A percentile compares a stretch with the other conserved stretches of the same genome.
Conservation (phyloP, 2,888 invertebrate genomes). For the Leucoma salicis region DNA sequence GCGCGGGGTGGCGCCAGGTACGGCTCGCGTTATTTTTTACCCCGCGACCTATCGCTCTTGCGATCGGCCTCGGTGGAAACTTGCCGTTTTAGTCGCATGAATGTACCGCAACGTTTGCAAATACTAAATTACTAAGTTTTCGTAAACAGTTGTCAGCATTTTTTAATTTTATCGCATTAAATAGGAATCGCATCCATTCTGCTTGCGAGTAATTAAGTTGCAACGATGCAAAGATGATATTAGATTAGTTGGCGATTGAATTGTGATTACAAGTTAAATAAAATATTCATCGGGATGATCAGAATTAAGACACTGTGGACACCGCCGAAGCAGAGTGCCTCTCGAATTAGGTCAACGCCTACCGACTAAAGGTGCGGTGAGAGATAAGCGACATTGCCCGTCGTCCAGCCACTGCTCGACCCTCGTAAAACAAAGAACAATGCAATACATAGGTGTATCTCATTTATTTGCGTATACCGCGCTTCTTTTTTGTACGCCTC, state of each 20-base stretch:
- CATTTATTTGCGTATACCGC: constrained; percentile 65
- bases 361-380: constrained; percentile 77
- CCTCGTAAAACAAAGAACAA: constrained; percentile 73
- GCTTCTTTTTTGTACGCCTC: constrained; percentile 49
- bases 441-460: constrained; percentile 70
- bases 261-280: too few species aligned
- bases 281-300: constrained; percentile 48
- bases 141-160: too few species aligned
- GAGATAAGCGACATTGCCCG: constrained; percentile 76
- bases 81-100: constrained; percentile 74
- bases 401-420: constrained; percentile 68
- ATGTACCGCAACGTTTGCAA: constrained; percentile 69
- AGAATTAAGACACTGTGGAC: constrained; percentile 61
- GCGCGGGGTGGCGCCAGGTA: constrained; percentile 76
- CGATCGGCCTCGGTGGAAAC: constrained; percentile 75
- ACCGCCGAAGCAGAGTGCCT: constrained; percentile 58
- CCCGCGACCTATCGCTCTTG: constrained; percentile 75
- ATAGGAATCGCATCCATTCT: constrained; percentile 52
- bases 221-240: not conserved
- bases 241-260: not conserved
- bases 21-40: constrained; percentile 77
- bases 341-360: constrained; percentile 78
- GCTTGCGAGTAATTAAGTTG: constrained; percentile 48
- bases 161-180: too few species aligned
- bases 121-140: constrained; percentile 57